These are phyloP conservation scores for Cettia cetti DNA, from an alignment of 2,113 vertebrate species.

Conservation along the genomic window DNA sequence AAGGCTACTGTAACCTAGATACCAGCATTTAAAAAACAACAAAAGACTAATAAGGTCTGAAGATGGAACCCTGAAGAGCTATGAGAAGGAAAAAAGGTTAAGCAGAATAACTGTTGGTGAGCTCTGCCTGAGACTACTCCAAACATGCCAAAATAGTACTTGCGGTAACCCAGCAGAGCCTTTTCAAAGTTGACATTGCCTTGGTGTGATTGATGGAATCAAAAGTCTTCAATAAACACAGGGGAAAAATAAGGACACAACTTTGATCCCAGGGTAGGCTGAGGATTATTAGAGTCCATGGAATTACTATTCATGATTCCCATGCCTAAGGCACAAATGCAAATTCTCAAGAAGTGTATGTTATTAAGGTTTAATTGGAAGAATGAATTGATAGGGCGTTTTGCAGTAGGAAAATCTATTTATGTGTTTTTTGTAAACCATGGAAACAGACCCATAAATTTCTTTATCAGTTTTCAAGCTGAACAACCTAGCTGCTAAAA, in stretches of 20 bases:
- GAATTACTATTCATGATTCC: not conserved
- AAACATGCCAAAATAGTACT: conserved; percentile 33
- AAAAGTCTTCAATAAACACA: conserved; percentile 56
- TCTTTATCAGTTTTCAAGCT: not conserved
- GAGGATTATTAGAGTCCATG: conserved; percentile 12
- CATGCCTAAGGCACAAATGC: conserved; percentile 12
- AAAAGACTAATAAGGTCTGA: conserved; percentile 34
- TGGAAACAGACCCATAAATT: not conserved
- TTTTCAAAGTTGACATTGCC: conserved; percentile 32
- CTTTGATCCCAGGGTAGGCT: conserved; percentile 12
- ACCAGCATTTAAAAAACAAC: conserved; percentile 39
- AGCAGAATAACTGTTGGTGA: not conserved
- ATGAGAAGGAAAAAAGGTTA: not conserved
- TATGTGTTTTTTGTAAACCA: not conserved
- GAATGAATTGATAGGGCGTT: conserved; percentile 4
- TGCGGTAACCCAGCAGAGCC: conserved; percentile 32
- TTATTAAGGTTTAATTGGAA: not conserved
- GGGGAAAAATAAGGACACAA: not conserved
- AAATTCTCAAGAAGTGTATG: not conserved
- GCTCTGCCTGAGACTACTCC: not conserved
- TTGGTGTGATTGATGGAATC: not conserved
- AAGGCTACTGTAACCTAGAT: conserved; percentile 37
- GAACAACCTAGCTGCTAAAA: not conserved
- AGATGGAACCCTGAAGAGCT: conserved; percentile 26
- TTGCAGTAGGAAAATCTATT: not conserved